Percentiles rank a stretch among this genome's conserved stretches.
These are phyloP conservation scores for Ceyx melanurus DNA, from an alignment of 2,113 vertebrate species.

Conservation along the genomic window DNA sequence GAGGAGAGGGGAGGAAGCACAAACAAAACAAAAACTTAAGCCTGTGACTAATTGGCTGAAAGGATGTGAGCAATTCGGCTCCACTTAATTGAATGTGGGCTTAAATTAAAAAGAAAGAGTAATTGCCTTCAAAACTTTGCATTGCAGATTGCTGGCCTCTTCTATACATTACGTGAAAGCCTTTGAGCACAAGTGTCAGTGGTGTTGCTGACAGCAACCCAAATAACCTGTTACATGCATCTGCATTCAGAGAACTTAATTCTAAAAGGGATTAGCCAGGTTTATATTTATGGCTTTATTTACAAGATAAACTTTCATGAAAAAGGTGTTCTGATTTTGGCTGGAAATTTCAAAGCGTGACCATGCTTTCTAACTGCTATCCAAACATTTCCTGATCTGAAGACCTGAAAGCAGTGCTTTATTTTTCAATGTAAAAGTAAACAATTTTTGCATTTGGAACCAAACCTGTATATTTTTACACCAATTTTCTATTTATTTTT, in stretches of 20 bases:
- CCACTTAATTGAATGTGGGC: slow-evolving; percentile 12
- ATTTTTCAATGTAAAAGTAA: background rate
- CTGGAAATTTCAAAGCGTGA: slow-evolving; percentile 24
- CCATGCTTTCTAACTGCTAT: slow-evolving; percentile 3
- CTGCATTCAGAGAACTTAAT: background rate
- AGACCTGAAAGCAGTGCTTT: background rate
- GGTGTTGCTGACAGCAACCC: background rate
- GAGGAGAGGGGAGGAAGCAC: background rate
- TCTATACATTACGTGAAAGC: slow-evolving; percentile 12
- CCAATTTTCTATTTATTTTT: background rate
- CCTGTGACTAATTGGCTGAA: slow-evolving; percentile 40
- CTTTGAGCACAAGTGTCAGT: background rate
- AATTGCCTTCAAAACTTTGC: slow-evolving; percentile 36
- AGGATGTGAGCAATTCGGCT: background rate
- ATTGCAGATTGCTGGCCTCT: slow-evolving; percentile 21
- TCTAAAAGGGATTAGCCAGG: background rate
- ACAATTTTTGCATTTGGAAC: background rate
- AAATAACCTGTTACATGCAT: background rate
- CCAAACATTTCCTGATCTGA: background rate
- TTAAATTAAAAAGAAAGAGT: slow-evolving; percentile 51
- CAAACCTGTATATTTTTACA: background rate
- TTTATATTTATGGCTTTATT: background rate
- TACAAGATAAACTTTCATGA: background rate
- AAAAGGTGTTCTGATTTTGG: background rate
- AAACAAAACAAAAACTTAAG: slow-evolving; percentile 33